Evolutionary conservation across 1,140 invertebrate species (phyloP).

Genomic region (Galendromus occidentalis): DNA sequence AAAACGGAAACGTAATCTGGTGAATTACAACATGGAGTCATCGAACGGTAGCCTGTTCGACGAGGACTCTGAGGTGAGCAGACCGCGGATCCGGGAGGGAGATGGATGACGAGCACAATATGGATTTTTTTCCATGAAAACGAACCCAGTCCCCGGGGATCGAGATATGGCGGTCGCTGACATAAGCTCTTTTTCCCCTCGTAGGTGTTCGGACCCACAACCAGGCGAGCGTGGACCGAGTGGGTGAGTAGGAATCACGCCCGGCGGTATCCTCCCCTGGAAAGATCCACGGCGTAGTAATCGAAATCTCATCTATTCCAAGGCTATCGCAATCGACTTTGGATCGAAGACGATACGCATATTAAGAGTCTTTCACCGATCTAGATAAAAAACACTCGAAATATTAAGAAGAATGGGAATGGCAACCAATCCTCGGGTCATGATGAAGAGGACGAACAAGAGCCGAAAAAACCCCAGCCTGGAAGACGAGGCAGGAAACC

Average conservation of each 20-base stretch:
- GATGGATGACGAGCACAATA: no score
- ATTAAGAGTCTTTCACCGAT: conserved; percentile 16
- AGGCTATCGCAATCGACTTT: no score
- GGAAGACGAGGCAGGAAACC: conserved; percentile 15
- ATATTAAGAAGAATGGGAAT: conserved; percentile 16
- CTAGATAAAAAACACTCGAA: conserved; percentile 35
- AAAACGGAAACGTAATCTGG: neutral
- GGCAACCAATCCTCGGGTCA: conserved; percentile 8
- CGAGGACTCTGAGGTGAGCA: conserved; percentile 21
- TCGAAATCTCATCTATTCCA: no score
- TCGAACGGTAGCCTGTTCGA: conserved; percentile 14
- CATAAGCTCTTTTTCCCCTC: no score
- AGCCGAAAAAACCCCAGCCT: conserved; percentile 29
- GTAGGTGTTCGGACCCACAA: conserved; percentile 39
- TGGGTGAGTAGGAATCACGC: conserved; percentile 28
- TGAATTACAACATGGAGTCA: conserved; percentile 4
- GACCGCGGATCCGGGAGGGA: no score
- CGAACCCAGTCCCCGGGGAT: no score
- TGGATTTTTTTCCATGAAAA: no score
- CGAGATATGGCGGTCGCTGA: no score
- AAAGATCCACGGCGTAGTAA: no score
- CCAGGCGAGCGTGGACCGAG: conserved; percentile 49
- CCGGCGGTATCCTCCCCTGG: no score
- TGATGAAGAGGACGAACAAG: conserved; percentile 26
- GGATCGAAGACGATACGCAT: no score